Base-by-base conservation (phyloP, 2,888 invertebrate species). In the Apamea crenata region DNA sequence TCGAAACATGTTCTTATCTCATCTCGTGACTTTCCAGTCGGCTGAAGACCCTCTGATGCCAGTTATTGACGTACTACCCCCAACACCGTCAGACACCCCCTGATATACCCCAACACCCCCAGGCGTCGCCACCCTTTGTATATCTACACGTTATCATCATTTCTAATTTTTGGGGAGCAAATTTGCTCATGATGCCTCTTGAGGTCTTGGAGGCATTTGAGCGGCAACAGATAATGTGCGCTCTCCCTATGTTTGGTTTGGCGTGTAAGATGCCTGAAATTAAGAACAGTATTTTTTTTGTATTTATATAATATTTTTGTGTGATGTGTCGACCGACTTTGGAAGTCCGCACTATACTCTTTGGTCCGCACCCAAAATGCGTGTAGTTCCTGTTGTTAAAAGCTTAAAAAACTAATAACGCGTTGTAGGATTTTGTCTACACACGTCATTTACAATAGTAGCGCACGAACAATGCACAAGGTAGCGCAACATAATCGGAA, bases 11-110 rank as follows among this genome's bases (percentile, higher is more conserved):
- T 82, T 78, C 75, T 75, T 82, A 85, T 81, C 86, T 82, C 81
- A 78, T 85, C 66, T 67, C 16, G 40, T 36, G 56, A 68, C 67
- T 85, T 88, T 88, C 88, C 88, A 88, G 75, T 81, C 71, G 80
- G 61, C 44, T 87, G 86, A 80, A 82, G 87, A 88, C 88, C 88
- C 88, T 85, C 78, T 77, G 74, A 80, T 69, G 70, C 69, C 85
- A 84, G 78, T 85, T 85, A 83, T 80, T 81, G 75, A 75, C 69
- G 77, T 69, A 59, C 74, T 44, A 65, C 59, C 76, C 70, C 40
- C 36, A 32, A 50, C 56, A 76, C 61, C 56, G 69, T 63, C 36
- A 56, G 1, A 80, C 29, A 47, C 73, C 76, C 81, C 74, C 40
- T 16, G 32, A 29, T 44, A 50, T 74, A 73, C 78, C 80, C 73